Conservation (phyloP, 2,113 vertebrate genomes). For the Trematomus loennbergii region DNA sequence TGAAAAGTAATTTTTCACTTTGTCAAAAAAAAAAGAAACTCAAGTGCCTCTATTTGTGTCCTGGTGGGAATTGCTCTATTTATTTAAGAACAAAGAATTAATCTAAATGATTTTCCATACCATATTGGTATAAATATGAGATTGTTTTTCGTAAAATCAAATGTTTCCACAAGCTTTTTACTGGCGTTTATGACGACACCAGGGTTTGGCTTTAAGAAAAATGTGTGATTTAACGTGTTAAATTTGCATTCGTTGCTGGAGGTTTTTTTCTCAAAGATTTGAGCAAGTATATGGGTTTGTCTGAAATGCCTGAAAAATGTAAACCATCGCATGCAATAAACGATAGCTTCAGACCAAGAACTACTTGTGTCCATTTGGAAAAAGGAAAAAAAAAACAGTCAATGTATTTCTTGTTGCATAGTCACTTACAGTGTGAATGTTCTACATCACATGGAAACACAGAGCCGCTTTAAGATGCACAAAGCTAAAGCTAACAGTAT, state of each 20-base stretch:
- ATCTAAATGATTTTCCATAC: slow-evolving; percentile 86
- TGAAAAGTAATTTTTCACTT: slow-evolving; percentile 79
- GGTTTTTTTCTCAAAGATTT: slow-evolving; percentile 68
- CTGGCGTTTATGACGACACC: slow-evolving; percentile 80
- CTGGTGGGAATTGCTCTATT: slow-evolving; percentile 84
- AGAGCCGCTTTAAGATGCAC: slow-evolving; percentile 37
- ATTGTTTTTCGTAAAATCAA: slow-evolving; percentile 84
- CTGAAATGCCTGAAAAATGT: slow-evolving; percentile 68
- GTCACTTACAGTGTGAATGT: slow-evolving; percentile 50
- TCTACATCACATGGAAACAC: slow-evolving; percentile 26
- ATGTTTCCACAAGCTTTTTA: slow-evolving; percentile 86
- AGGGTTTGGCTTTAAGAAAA: slow-evolving; percentile 81
- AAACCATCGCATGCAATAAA: slow-evolving; percentile 80
- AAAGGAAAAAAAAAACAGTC: slow-evolving; percentile 36
- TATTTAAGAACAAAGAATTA: slow-evolving; percentile 86
- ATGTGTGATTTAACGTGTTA: slow-evolving; percentile 71
- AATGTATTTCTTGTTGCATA: slow-evolving; percentile 50
- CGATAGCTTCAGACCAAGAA: slow-evolving; percentile 72
- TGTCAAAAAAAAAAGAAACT: slow-evolving; percentile 75
- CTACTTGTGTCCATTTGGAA: slow-evolving; percentile 60
- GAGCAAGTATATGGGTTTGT: slow-evolving; percentile 62
- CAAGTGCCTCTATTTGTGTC: slow-evolving; percentile 87
- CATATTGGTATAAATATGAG: slow-evolving; percentile 88
- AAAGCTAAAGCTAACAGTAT: slow-evolving; percentile 15
- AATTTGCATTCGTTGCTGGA: slow-evolving; percentile 72